Conservation (phyloP, 1,140 invertebrate species). For the Antheraea mylitta region DNA sequence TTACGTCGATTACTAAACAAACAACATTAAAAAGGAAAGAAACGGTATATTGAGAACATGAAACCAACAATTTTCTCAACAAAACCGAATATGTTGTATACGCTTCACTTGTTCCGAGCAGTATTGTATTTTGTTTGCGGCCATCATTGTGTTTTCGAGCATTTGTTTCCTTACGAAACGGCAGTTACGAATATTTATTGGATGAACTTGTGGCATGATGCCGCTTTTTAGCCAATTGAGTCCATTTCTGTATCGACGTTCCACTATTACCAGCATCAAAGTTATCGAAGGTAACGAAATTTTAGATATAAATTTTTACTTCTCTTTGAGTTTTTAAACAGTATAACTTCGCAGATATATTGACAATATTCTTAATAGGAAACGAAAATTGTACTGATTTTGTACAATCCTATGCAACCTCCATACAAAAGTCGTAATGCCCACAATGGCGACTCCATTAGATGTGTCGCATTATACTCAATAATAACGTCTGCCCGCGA, state of each 20-base stretch:
- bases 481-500: too few relatives aligned
- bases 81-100: conserved; percentile 68
- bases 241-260: conserved; percentile 55
- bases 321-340: not conserved
- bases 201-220: conserved; percentile 67
- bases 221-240: conserved; percentile 67
- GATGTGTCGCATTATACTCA: too few relatives aligned
- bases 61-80: conserved; percentile 56
- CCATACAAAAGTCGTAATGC: too few relatives aligned
- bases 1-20: conserved; percentile 35
- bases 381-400: too few relatives aligned
- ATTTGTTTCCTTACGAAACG: conserved; percentile 71
- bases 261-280: conserved; percentile 27
- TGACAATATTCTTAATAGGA: too few relatives aligned
- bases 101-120: conserved; percentile 61
- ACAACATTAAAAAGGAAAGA: conserved; percentile 44
- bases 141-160: conserved; percentile 72
- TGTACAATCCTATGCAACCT: too few relatives aligned
- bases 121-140: conserved; percentile 62
- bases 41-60: conserved; percentile 44
- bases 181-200: conserved; percentile 76
- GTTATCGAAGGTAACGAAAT: conserved; percentile 53
- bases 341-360: not conserved
- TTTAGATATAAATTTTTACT: conserved; percentile 33
- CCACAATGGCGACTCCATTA: too few relatives aligned